Evolutionary conservation across 2,888 invertebrate genomes (phyloP), one percentile per base, ranked within the genome.

Genomic region (Amblyteles armatorius): DNA sequence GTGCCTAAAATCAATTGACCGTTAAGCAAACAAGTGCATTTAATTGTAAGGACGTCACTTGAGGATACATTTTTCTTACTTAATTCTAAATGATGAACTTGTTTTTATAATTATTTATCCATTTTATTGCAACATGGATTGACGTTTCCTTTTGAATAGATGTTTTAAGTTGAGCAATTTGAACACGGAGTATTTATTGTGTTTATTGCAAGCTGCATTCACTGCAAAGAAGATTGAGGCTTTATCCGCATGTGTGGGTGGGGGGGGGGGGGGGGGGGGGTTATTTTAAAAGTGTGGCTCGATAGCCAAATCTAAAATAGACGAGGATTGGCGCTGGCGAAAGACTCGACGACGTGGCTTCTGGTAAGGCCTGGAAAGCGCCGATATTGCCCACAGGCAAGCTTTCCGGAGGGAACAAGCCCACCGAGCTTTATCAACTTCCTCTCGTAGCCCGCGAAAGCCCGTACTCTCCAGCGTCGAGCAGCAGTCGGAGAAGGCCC

Each of bases 361-460:
- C 63, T 65, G 26, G 63, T 55, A 50, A 65, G 63, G 72, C 72
- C 50, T 79, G 65, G 79, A 72, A 65, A 79, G 65, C 19, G 79
- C 79, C 79, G 85, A 85, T 85, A 85, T 80, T 85, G 84, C 76
- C 79, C 40, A 57, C 57, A 57, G 71, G 72, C 44, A 76, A 79
- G 79, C 79, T 74, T 82, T 79, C 71, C 73, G 48, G 36, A 22
- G 55, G 48, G 82, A 19, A 67, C 44, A 29, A 26, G 71, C 77
- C 82, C 65, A 69, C 67, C 67, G 82, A 80, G 82, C 85, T 85
- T 85, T 82, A 85, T 85, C 85, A 85, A 85, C 85, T 80, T 85
- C 76, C 82, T 85, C 72, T 73, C 55, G 73, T 55, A 65, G 71
- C 67, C 44, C 44, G 82, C 50, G 48, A 79, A 63, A 82, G 82